Conservation (phyloP, 2,888 invertebrate species). For the Agriotes lineatus region DNA sequence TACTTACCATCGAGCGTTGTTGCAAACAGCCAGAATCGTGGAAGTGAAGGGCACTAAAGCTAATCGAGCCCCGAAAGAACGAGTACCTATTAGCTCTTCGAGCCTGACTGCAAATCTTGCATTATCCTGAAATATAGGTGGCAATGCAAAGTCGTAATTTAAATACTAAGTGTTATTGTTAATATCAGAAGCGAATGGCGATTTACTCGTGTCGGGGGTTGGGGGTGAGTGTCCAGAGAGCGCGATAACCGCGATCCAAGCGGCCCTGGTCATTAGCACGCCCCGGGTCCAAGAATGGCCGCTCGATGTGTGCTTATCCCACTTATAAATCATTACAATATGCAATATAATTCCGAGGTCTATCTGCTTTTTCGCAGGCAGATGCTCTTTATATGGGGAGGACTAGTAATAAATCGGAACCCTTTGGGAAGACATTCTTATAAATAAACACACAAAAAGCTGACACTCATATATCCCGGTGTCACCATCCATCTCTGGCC, state of each 20-base stretch:
- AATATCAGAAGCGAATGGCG: slow-evolving; percentile 66
- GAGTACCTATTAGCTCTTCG: slow-evolving; percentile 37
- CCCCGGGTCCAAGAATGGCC: slow-evolving; percentile 67
- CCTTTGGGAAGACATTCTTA: slow-evolving; percentile 51
- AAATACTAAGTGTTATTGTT: slow-evolving; percentile 68
- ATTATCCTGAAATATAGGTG: slow-evolving; percentile 66
- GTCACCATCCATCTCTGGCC: slow-evolving; percentile 56
- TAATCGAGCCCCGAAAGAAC: slow-evolving; percentile 23
- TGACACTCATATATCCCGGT: slow-evolving; percentile 58
- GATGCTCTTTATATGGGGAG: slow-evolving; percentile 63
- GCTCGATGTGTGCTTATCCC: slow-evolving; percentile 67
- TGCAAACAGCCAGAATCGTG: not conserved
- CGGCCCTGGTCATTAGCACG: slow-evolving; percentile 67
- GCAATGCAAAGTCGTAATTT: slow-evolving; percentile 68
- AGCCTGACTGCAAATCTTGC: slow-evolving; percentile 64
- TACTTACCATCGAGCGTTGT: not conserved
- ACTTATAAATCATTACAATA: slow-evolving; percentile 68
- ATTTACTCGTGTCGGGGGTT: slow-evolving; percentile 57
- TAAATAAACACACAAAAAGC: slow-evolving; percentile 53
- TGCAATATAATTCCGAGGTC: slow-evolving; percentile 68
- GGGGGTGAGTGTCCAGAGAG: slow-evolving; percentile 52
- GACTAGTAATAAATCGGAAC: slow-evolving; percentile 56
- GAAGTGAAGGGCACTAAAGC: not conserved
- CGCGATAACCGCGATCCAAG: slow-evolving; percentile 64
- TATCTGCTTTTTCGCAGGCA: slow-evolving; percentile 67